Conservation (phyloP, 2,113 vertebrate species). For the Cyprinus carpio region DNA sequence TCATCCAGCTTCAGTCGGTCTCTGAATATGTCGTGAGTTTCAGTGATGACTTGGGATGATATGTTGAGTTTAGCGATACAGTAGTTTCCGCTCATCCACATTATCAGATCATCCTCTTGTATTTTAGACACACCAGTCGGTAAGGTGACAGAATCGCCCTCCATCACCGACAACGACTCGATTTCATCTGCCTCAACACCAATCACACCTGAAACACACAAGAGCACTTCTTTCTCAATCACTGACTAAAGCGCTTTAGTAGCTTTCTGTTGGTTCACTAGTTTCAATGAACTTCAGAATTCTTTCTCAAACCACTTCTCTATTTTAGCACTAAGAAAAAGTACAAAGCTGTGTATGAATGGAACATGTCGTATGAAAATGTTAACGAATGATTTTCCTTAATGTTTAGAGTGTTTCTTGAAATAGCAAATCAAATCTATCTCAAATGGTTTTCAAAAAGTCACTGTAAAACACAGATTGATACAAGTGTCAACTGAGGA, state of each 20-base stretch:
- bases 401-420: too few relatives aligned
- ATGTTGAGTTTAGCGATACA: slow-evolving; percentile 2
- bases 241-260: neutral
- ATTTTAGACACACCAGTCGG: neutral
- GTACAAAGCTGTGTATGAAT: too few relatives aligned
- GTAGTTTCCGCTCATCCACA: neutral
- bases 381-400: too few relatives aligned
- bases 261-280: neutral
- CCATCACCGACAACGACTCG: neutral
- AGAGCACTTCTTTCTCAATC: neutral
- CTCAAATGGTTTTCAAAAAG: too few relatives aligned
- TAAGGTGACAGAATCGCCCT: neutral
- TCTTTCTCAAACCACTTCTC: too few relatives aligned
- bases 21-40: neutral
- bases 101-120: slow-evolving; percentile 19
- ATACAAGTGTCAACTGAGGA: too few relatives aligned
- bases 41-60: neutral
- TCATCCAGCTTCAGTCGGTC: neutral
- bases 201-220: neutral
- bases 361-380: too few relatives aligned
- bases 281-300: too few relatives aligned
- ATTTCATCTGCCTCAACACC: neutral
- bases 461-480: too few relatives aligned
- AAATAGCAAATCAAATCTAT: too few relatives aligned
- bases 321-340: too few relatives aligned